A percentile compares a stretch with the other conserved stretches of the same genome.
These are phyloP conservation scores for Sebastes paucispinis DNA, from an alignment of 2,797 vertebrate genomes.

Conservation along the genomic window DNA sequence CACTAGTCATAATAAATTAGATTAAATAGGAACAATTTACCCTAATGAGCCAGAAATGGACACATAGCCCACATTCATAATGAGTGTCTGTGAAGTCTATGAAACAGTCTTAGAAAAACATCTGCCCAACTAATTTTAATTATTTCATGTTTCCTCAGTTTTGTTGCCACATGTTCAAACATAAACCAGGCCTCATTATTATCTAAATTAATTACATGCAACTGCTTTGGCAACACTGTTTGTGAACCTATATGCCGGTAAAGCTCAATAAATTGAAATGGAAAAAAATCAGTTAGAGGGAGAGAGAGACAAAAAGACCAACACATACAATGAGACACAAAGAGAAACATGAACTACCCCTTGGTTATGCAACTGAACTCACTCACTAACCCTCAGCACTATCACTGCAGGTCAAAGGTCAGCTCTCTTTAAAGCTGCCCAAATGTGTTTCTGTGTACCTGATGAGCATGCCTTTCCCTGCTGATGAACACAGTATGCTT, in stretches of 20 bases:
- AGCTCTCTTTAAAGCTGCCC: slow-evolving; percentile 19
- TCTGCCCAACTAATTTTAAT: neutral
- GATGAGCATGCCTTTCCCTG: slow-evolving; percentile 21
- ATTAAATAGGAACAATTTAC: neutral
- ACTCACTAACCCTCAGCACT: slow-evolving; percentile 18
- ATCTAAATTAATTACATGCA: neutral
- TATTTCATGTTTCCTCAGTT: neutral
- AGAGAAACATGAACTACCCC: slow-evolving; percentile 23
- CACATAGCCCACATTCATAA: neutral
- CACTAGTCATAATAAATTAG: neutral
- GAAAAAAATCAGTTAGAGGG: neutral
- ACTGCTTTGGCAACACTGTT: neutral
- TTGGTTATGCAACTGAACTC: slow-evolving; percentile 50
- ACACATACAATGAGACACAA: neutral
- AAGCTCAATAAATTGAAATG: neutral
- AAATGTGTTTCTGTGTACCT: slow-evolving; percentile 28
- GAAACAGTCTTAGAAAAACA: neutral
- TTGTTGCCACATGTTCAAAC: neutral
- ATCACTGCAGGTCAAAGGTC: slow-evolving; percentile 61
- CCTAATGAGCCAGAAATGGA: neutral
- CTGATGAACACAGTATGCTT: slow-evolving; percentile 29
- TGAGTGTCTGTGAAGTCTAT: neutral
- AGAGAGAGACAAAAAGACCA: neutral
- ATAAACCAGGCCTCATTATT: neutral
- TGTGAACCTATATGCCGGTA: neutral